phyloP scores from a whole-genome alignment of 2,113 vertebrate species.

The Melierax canorus region DNA sequence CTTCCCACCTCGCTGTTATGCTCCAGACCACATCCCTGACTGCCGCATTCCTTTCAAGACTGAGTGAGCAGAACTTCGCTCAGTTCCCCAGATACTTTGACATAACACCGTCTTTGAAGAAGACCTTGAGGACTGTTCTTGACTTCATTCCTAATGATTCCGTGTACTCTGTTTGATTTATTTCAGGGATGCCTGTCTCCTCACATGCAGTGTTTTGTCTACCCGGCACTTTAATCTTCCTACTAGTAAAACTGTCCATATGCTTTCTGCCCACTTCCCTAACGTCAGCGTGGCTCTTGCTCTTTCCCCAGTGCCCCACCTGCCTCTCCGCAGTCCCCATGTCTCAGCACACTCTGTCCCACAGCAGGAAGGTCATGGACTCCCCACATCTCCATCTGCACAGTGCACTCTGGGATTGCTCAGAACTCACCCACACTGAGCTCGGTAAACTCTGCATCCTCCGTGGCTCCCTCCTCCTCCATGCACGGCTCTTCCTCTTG shows the following conservation, averaged over 20 bases:
- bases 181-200: not conserved
- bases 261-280: not conserved
- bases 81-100: not conserved
- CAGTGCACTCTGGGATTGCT: fast-evolving
- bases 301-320: not conserved
- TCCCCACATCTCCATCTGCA: not conserved
- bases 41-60: too few relatives aligned
- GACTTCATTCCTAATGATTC: not conserved
- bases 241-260: fast-evolving
- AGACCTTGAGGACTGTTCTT: not conserved
- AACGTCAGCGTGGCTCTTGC: not conserved
- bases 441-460: not conserved
- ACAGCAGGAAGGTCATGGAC: not conserved
- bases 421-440: not conserved
- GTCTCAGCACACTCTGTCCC: not conserved
- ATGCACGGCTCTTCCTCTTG: not conserved
- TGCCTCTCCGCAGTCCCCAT: not conserved
- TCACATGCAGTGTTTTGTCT: not conserved
- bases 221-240: not conserved
- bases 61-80: not conserved
- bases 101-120: not conserved
- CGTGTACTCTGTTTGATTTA: fast-evolving
- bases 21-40: not conserved
- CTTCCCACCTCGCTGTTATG: not conserved
- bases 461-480: not conserved